Evolutionary conservation across 2,113 vertebrate species (phyloP).

Genomic region (Pollimyrus isidori): DNA sequence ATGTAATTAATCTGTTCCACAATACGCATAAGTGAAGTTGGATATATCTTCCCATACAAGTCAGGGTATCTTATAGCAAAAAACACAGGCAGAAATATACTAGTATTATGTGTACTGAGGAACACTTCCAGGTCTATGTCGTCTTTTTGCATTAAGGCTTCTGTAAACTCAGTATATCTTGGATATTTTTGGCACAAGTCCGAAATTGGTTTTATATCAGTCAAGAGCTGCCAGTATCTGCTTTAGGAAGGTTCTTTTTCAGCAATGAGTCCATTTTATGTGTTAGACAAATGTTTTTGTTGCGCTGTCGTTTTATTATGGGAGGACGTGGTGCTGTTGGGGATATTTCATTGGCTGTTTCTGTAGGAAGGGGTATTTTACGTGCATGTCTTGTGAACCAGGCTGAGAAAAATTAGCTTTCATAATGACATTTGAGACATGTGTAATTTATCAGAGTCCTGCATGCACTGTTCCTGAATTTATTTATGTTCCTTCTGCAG

Average conservation of each 20-base stretch:
- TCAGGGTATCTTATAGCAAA: background rate
- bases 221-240: background rate
- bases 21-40: background rate
- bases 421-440: background rate
- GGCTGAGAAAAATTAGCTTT: background rate
- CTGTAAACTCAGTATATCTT: background rate
- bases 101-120: background rate
- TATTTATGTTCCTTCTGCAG: constrained; percentile 38
- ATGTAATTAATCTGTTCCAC: background rate
- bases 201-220: background rate
- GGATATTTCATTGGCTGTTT: background rate
- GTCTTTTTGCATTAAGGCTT: background rate
- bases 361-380: background rate
- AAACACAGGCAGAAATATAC: background rate
- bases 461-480: background rate
- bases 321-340: background rate
- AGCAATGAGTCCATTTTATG: background rate
- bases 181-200: background rate
- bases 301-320: background rate
- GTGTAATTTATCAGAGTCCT: background rate
- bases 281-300: background rate
- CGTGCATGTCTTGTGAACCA: background rate
- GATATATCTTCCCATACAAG: background rate
- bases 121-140: background rate
- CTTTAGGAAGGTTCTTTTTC: background rate